Conservation (phyloP, 1,140 invertebrate genomes). For the Spodoptera litura region DNA sequence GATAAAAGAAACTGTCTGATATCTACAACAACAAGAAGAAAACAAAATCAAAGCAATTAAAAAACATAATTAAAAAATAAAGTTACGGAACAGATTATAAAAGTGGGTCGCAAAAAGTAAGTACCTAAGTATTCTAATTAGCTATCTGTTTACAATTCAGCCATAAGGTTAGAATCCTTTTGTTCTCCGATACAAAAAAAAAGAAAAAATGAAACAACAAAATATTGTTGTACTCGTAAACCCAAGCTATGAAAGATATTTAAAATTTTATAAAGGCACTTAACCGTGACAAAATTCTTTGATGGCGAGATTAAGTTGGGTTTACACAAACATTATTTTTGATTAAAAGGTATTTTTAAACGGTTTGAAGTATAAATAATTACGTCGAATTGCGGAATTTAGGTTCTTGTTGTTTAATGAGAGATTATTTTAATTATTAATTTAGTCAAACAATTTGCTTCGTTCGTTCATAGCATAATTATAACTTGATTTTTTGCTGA, state of each 20-base stretch:
- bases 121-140: constrained; percentile 18
- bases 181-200: constrained; percentile 19
- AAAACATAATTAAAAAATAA: not conserved
- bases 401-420: too few species aligned
- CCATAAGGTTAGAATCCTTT: constrained; percentile 4
- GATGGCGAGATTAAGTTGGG: not conserved
- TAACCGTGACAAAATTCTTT: constrained; percentile 7
- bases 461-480: too few species aligned
- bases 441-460: too few species aligned
- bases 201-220: not conserved
- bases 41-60: not conserved
- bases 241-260: not conserved
- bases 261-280: constrained; percentile 7
- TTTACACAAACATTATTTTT: not conserved
- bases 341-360: too few species aligned
- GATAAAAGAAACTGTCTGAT: too few species aligned
- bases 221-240: not conserved
- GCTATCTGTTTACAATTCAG: constrained; percentile 5
- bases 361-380: too few species aligned
- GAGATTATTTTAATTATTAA: too few species aligned
- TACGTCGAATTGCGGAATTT: too few species aligned
- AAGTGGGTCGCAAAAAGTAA: not conserved
- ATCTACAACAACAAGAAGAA: not conserved
- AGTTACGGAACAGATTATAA: not conserved
- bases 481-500: too few species aligned